Evolutionary conservation across 2,888 invertebrate species (phyloP).

Genomic region (Melanotus villosus): DNA sequence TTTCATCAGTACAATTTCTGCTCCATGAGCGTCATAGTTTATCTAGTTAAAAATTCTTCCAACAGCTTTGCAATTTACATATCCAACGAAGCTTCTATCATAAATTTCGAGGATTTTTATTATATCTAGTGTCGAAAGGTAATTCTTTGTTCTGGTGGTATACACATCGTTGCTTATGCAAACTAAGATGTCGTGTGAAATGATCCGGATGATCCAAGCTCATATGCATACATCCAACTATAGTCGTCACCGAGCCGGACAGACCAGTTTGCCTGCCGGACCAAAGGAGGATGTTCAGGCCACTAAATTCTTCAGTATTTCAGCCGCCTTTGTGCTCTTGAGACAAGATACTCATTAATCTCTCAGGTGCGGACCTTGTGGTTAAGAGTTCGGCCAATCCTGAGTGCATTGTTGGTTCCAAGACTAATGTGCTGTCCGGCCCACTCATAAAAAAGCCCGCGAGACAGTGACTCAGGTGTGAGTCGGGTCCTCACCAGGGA

Average conservation of each 20-base stretch:
- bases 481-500: constrained; percentile 53
- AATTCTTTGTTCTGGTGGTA: constrained; percentile 43
- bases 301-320: constrained; percentile 42
- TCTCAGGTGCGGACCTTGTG: constrained; percentile 54
- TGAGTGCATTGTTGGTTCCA: constrained; percentile 60
- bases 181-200: constrained; percentile 36
- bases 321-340: constrained; percentile 50
- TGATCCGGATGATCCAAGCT: constrained; percentile 27
- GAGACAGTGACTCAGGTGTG: constrained; percentile 60
- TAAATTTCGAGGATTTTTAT: constrained; percentile 46
- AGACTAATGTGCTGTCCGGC: constrained; percentile 62
- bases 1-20: constrained; percentile 48
- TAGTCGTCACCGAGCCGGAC: constrained; percentile 25
- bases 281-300: constrained; percentile 16
- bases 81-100: constrained; percentile 44
- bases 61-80: constrained; percentile 49
- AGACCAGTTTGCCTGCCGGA: constrained; percentile 38
- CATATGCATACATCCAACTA: constrained; percentile 24
- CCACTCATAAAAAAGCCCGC: constrained; percentile 59
- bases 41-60: constrained; percentile 49
- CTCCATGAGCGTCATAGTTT: constrained; percentile 48
- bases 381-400: constrained; percentile 55
- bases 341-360: constrained; percentile 61
- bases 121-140: constrained; percentile 45
- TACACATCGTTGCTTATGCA: constrained; percentile 37